phyloP scores from a whole-genome alignment of 2,888 invertebrate genomes.

The Polymixis flavicincta region DNA sequence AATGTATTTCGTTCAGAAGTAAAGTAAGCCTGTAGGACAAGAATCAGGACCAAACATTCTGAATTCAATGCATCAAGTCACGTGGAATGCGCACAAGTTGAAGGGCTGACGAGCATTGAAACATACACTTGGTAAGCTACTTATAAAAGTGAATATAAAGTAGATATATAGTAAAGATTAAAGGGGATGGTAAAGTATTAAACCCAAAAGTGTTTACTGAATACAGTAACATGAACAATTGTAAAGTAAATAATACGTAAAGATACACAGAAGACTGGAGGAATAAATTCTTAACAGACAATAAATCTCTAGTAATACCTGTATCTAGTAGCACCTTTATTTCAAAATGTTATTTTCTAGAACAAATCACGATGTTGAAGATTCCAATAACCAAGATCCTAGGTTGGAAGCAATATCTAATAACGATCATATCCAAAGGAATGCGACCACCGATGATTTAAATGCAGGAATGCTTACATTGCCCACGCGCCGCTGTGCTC shows the following conservation, averaged over 20 bases:
- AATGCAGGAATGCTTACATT: slow-evolving; percentile 1
- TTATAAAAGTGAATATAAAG: slow-evolving; percentile 1
- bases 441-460: slow-evolving; percentile 20
- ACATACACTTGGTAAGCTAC: not conserved
- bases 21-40: slow-evolving; percentile 10
- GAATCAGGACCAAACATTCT: slow-evolving; percentile 21
- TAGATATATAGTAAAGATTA: no score
- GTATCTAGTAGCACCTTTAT: not conserved
- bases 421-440: slow-evolving; percentile 2
- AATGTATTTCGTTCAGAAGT: slow-evolving; percentile 9
- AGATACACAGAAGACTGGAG: no score
- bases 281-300: not conserved
- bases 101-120: not conserved
- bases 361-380: not conserved
- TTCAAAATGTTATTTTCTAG: not conserved
- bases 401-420: not conserved
- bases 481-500: slow-evolving; percentile 1
- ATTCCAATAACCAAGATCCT: not conserved
- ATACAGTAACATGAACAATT: not conserved
- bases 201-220: no score
- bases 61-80: slow-evolving; percentile 33
- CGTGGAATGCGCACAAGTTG: slow-evolving; percentile 30
- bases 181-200: no score
- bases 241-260: no score
- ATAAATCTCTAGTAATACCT: not conserved